Evolutionary conservation across 2,797 vertebrate genomes (phyloP), one percentile per base, ranked within the genome.

Genomic region (Sandelia bainsii): DNA sequence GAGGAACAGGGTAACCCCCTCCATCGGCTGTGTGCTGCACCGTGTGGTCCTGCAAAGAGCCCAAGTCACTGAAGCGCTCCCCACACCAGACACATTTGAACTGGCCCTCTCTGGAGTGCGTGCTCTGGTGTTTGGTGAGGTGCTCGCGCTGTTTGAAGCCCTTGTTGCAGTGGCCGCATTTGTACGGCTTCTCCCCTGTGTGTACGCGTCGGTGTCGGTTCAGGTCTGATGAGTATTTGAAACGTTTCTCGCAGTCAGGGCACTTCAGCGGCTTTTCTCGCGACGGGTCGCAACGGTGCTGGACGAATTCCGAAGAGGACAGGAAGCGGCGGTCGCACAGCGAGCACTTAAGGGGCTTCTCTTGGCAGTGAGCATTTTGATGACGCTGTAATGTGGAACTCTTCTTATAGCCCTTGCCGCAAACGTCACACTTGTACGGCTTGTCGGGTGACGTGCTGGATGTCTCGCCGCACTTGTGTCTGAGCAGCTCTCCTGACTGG

Each of bases 61-160:
- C 95, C 88, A 99, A 91, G 91, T 99, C 97, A 82, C 97, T 96
- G 79, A 98, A 99, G 16, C 98, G 95, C 61, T 99, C 98, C 0
- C 98, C 97, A 0, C 98, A 99, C 98, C 98, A 99, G 57, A 98
- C 96, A 13, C 98, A 98, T 91, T 99, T 99, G 92, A 98, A 99
- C 93, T 98, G 98, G 83, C 97, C 97, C 89, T 99, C 97, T 0
- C 98, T 93, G 37, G 96, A 96, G 3, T 99, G 98, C 17, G 98
- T 97, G 0, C 96, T 95, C 81, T 96, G 96, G 93, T 99, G 98
- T 87, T 99, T 99, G 89, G 94, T 96, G 85, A 99, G 93, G 87
- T 99, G 98, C 88, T 99, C 98, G 0, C 97, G 96, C 93, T 99
- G 98, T 80, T 99, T 99, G 92, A 99, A 99, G 87, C 96, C 95